Evolutionary conservation across 2,888 invertebrate genomes (phyloP).

Genomic region (Synanthedon andrenaeformis): DNA sequence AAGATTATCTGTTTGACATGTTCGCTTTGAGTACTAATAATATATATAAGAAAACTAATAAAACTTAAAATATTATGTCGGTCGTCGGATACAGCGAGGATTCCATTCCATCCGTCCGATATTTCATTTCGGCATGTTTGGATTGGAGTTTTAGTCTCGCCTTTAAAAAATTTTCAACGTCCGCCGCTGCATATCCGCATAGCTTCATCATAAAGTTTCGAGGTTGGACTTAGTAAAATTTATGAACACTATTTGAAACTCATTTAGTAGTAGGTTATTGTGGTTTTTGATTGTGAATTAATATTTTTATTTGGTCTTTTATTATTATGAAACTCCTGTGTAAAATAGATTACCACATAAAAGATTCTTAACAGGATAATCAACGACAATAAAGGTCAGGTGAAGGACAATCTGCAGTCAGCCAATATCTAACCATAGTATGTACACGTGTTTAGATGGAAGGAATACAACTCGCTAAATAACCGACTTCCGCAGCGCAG

Average conservation of each 20-base stretch:
- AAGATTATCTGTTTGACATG: no score
- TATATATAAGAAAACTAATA: slow-evolving; percentile 25
- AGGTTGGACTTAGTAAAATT: not conserved
- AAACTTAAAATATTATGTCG: slow-evolving; percentile 38
- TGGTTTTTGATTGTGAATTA: not conserved
- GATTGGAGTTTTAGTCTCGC: slow-evolving; percentile 2
- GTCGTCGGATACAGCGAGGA: slow-evolving; percentile 27
- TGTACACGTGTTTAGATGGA: not conserved
- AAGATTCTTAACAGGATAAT: slow-evolving; percentile 29
- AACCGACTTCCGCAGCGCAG: slow-evolving; percentile 39
- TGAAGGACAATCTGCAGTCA: slow-evolving; percentile 28
- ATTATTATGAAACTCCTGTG: no score
- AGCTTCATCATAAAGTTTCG: slow-evolving; percentile 3
- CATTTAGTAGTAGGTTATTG: not conserved
- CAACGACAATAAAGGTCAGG: slow-evolving; percentile 16
- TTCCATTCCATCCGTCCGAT: slow-evolving; percentile 31
- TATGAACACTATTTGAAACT: not conserved
- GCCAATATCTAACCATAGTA: not conserved
- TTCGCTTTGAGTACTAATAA: not conserved
- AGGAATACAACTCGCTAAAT: slow-evolving; percentile 31
- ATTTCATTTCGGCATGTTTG: slow-evolving; percentile 38
- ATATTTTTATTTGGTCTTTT: no score
- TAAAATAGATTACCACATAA: not conserved
- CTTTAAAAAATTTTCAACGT: slow-evolving; percentile 7
- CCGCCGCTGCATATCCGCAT: slow-evolving; percentile 35